Conservation (phyloP, 2,113 vertebrate species). For the Malurus alboscapulatus region DNA sequence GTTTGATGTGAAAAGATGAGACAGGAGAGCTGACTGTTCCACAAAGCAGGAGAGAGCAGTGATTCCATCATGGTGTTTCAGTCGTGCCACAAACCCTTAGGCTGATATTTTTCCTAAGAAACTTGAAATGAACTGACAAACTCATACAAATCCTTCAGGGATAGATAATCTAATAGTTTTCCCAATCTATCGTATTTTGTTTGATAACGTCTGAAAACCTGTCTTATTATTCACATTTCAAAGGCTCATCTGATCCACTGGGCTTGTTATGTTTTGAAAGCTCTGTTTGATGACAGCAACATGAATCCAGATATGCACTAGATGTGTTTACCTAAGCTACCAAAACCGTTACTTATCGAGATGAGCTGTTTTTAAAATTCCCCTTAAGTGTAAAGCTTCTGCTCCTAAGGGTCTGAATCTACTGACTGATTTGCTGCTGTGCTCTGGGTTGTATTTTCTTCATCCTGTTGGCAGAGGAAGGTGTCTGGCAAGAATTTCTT, state of each 20-base stretch:
- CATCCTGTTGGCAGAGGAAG: background rate
- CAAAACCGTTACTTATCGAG: background rate
- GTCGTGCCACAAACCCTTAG: constrained; percentile 7
- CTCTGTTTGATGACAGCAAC: constrained; percentile 20
- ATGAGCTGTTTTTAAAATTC: background rate
- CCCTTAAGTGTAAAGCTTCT: background rate
- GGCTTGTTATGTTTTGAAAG: constrained; percentile 44
- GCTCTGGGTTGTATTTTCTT: background rate
- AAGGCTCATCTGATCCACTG: constrained; percentile 37
- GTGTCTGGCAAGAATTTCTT: background rate
- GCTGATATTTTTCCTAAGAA: constrained; percentile 38
- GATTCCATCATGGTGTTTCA: background rate
- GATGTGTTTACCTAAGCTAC: background rate
- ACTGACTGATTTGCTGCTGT: background rate
- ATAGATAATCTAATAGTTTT: constrained; percentile 40
- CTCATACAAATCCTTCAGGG: constrained; percentile 40
- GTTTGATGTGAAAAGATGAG: constrained; percentile 44
- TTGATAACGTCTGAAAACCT: constrained; percentile 45
- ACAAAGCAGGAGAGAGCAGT: background rate
- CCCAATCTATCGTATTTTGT: constrained; percentile 15
- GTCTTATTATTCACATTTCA: constrained; percentile 36
- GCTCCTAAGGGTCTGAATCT: background rate
- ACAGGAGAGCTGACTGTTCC: background rate
- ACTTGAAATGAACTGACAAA: constrained; percentile 46
- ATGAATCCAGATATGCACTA: background rate